These are phyloP conservation scores for Araneus ventricosus DNA, from an alignment of 1,140 invertebrate genomes.

Conservation along the genomic window DNA sequence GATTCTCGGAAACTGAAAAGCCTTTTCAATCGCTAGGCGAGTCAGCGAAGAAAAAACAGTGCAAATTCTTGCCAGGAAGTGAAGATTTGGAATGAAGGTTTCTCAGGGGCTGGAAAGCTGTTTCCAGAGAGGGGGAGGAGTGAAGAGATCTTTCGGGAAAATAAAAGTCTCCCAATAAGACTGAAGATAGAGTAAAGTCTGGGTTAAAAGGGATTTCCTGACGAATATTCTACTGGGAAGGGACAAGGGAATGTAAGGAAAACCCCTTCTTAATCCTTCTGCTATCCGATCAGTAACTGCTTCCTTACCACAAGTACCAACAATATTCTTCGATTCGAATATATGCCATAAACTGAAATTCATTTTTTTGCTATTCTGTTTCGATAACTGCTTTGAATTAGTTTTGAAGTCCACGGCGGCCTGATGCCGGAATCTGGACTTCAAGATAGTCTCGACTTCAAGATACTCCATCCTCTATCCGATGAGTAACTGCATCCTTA, in stretches of 20 bases:
- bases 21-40: conserved; percentile 40
- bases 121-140: background rate
- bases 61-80: conserved; percentile 30
- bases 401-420: too few relatives aligned
- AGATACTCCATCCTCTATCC: too few relatives aligned
- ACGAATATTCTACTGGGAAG: background rate
- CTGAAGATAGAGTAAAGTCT: background rate
- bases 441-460: too few relatives aligned
- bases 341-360: background rate
- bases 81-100: conserved; percentile 38
- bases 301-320: background rate
- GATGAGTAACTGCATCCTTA: too few relatives aligned
- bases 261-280: background rate
- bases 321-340: background rate
- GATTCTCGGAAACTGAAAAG: conserved; percentile 34
- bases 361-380: too few relatives aligned
- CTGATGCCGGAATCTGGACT: too few relatives aligned
- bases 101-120: background rate
- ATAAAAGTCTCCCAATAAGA: conserved; percentile 43
- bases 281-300: conserved; percentile 1
- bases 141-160: conserved; percentile 16
- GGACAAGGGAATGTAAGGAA: background rate
- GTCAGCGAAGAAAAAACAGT: conserved; percentile 38
- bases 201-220: conserved; percentile 66
- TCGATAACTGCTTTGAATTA: too few relatives aligned